Evolutionary conservation across 2,113 vertebrate genomes (phyloP).

Genomic region (Vanacampus margaritifer): DNA sequence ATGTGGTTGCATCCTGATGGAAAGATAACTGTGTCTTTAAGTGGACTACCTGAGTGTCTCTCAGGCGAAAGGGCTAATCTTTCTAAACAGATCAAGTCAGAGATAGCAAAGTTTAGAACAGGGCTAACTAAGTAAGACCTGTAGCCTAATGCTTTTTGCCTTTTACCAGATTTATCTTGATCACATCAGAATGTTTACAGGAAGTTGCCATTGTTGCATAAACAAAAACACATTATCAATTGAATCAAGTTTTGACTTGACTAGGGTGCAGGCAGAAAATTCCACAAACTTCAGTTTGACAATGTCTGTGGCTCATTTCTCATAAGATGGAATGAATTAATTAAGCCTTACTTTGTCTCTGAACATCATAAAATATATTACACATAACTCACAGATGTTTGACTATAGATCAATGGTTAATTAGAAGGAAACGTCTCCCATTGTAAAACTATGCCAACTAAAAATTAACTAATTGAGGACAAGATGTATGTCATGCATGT

Average conservation of each 20-base stretch:
- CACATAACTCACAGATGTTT: constrained; percentile 28
- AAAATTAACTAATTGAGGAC: neutral
- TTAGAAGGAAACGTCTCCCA: constrained; percentile 39
- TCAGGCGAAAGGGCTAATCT: constrained; percentile 33
- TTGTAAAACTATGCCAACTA: neutral
- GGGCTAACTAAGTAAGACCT: constrained; percentile 30
- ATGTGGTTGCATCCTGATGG: constrained; percentile 28
- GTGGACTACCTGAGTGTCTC: constrained; percentile 42
- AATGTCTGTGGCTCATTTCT: constrained; percentile 12
- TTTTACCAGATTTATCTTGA: constrained; percentile 31
- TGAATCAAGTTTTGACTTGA: no score
- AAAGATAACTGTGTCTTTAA: constrained; percentile 55
- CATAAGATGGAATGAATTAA: constrained; percentile 21
- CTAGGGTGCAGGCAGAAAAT: no score
- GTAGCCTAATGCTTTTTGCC: constrained; percentile 34
- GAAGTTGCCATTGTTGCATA: constrained; percentile 30
- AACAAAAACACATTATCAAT: no score
- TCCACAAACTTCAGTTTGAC: constrained; percentile 25
- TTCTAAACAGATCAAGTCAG: constrained; percentile 47
- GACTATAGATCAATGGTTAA: constrained; percentile 20
- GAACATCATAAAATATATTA: constrained; percentile 2
- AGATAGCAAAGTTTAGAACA: constrained; percentile 50
- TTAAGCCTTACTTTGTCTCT: constrained; percentile 7
- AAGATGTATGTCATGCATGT: constrained; percentile 9
- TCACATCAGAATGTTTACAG: constrained; percentile 28